Evolutionary conservation across 2,797 vertebrate species (phyloP).

Genomic region (Lepidocolaptes lacrymiger): DNA sequence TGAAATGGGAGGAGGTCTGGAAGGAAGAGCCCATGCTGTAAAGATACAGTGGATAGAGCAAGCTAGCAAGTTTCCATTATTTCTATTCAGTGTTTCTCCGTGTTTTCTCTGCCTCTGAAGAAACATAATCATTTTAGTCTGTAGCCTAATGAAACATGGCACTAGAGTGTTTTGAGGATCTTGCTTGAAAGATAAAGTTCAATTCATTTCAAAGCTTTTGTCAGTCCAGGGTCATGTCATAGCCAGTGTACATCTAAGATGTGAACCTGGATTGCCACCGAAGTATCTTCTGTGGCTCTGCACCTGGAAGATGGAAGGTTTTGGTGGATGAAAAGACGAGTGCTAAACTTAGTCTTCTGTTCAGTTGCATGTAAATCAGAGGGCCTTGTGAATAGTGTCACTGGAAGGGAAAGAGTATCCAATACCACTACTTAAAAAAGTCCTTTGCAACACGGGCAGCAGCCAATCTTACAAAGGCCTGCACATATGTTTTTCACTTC

Average conservation of each 20-base stretch:
- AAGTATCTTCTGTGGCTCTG: neutral
- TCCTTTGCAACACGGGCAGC: neutral
- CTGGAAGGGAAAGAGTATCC: neutral
- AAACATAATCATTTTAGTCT: neutral
- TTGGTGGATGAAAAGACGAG: neutral
- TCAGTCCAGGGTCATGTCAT: neutral
- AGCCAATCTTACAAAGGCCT: neutral
- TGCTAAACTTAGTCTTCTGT: neutral
- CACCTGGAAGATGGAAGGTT: neutral
- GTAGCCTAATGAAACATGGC: neutral
- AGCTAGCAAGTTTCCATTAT: neutral
- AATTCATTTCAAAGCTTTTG: neutral
- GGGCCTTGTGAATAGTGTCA: neutral
- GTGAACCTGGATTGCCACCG: neutral
- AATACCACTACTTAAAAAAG: neutral
- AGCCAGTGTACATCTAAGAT: neutral
- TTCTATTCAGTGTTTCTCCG: neutral
- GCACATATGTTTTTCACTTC: accelerated
- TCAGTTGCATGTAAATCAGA: neutral
- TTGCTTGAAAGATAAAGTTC: neutral
- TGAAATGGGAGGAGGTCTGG: neutral
- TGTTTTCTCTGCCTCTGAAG: neutral
- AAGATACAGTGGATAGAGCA: neutral
- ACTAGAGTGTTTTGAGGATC: neutral
- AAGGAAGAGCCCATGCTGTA: neutral